Evolutionary conservation across 2,797 vertebrate species (phyloP).

Genomic region (Chelmon rostratus): DNA sequence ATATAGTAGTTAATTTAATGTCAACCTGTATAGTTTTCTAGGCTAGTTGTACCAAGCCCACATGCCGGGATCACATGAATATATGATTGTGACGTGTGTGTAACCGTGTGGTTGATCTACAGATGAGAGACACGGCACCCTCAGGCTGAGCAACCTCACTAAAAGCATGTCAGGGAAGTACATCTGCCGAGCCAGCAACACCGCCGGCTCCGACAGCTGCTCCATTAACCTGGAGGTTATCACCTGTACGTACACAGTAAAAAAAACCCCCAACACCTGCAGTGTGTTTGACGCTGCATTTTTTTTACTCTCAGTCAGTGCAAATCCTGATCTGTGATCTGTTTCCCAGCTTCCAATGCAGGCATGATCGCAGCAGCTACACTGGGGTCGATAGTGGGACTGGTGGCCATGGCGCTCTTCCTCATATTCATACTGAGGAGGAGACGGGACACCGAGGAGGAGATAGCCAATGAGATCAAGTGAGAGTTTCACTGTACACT

Average conservation of each 20-base stretch:
- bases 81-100: slow-evolving; percentile 4
- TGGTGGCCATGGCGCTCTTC: slow-evolving; percentile 86
- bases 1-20: neutral
- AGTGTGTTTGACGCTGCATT: neutral
- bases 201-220: slow-evolving; percentile 89
- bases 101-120: slow-evolving; percentile 56
- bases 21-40: neutral
- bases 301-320: neutral
- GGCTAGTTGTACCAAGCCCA: neutral
- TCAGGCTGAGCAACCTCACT: slow-evolving; percentile 92
- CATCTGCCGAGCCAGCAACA: slow-evolving; percentile 90
- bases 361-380: slow-evolving; percentile 89
- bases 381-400: slow-evolving; percentile 89
- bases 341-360: slow-evolving; percentile 83
- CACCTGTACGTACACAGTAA: slow-evolving; percentile 86
- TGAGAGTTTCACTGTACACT: slow-evolving; percentile 76
- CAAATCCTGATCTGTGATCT: slow-evolving; percentile 19
- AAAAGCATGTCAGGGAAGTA: slow-evolving; percentile 93
- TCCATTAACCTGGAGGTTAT: slow-evolving; percentile 92
- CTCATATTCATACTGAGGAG: slow-evolving; percentile 87
- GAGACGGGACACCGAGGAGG: slow-evolving; percentile 88
- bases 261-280: neutral
- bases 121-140: slow-evolving; percentile 90
- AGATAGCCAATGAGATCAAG: slow-evolving; percentile 97
- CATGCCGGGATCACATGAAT: neutral